Percentiles rank a stretch among this genome's conserved stretches.
phyloP scores from a whole-genome alignment of 2,113 vertebrate species.

The Noturus placidus region DNA sequence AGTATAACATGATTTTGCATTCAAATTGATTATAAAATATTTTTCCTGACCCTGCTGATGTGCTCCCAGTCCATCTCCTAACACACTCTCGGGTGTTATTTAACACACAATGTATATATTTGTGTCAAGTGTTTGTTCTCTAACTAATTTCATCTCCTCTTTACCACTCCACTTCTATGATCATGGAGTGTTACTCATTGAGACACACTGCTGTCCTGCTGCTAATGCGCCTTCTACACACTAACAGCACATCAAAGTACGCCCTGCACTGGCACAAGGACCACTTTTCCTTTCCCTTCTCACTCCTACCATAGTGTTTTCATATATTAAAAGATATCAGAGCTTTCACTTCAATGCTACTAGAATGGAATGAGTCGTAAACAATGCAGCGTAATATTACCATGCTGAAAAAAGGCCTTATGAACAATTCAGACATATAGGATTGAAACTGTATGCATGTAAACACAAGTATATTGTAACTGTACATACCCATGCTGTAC shows the following conservation, averaged over 20 bases:
- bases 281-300: conserved; percentile 28
- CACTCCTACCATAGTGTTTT: not conserved
- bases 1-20: not conserved
- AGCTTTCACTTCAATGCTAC: not conserved
- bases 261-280: conserved; percentile 16
- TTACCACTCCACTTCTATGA: conserved; percentile 41
- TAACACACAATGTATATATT: conserved; percentile 8
- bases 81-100: conserved; percentile 27
- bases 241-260: conserved; percentile 53
- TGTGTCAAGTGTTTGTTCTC: conserved; percentile 46
- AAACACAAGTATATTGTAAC: not conserved
- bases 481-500: not conserved
- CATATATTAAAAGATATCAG: not conserved
- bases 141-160: conserved; percentile 35
- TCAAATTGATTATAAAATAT: not conserved
- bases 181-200: conserved; percentile 47
- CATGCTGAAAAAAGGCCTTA: not conserved
- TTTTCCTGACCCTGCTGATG: not conserved
- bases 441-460: not conserved
- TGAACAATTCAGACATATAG: not conserved
- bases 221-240: conserved; percentile 49
- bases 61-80: conserved; percentile 1
- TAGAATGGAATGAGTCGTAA: not conserved
- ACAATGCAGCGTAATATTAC: not conserved
- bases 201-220: conserved; percentile 44